phyloP scores from a whole-genome alignment of 2,888 invertebrate species.

The Rotaria sp. region DNA sequence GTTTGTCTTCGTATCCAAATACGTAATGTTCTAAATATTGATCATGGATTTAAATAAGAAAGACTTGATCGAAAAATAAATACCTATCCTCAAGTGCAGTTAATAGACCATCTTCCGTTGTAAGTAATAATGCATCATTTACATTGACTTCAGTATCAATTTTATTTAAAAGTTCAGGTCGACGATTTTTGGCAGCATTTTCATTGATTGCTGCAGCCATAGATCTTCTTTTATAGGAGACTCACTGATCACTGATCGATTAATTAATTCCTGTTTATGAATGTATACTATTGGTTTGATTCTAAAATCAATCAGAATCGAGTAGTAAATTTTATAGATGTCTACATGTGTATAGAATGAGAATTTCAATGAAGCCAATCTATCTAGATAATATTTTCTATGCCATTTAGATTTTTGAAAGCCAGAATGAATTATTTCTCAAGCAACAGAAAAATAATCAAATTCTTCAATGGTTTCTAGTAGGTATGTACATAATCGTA shows the following conservation, averaged over 20 bases:
- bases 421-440: too few relatives aligned
- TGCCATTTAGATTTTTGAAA: too few relatives aligned
- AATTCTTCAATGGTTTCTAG: too few relatives aligned
- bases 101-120: neutral
- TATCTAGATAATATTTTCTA: too few relatives aligned
- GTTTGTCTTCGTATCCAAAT: slow-evolving; percentile 94
- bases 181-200: neutral
- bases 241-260: neutral
- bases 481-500: too few relatives aligned
- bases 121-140: slow-evolving; percentile 4
- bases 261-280: neutral
- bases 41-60: neutral
- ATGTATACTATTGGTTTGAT: neutral
- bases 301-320: neutral
- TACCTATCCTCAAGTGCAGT: neutral
- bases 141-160: slow-evolving; percentile 3
- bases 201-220: neutral
- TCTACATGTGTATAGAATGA: neutral
- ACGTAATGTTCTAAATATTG: slow-evolving; percentile 71
- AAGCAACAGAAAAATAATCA: too few relatives aligned
- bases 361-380: too few relatives aligned
- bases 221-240: neutral
- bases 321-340: neutral
- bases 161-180: neutral
- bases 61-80: neutral